Base-by-base conservation (phyloP, 2,113 vertebrate genomes). In the Apaloderma vittatum region DNA sequence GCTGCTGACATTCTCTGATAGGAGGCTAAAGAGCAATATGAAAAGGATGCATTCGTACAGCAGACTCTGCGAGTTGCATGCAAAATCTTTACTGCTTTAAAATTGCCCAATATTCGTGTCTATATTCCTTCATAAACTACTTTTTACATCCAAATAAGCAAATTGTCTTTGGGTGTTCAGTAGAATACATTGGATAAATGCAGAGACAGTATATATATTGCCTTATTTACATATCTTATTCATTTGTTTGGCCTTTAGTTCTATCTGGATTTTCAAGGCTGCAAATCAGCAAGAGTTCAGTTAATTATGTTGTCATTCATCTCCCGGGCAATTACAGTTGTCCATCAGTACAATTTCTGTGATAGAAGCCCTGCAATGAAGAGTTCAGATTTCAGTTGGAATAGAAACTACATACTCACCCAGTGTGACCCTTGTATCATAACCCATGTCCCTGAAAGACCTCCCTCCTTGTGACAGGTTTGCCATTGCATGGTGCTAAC, bases 161-260 rank as follows among this genome's bases (percentile, higher is more conserved):
- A 92, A 62, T 15, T 94, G 72, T 37, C 34, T 86, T 58, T 63
- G 27, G 5, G 14, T 78, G 34, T 63, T 49, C 45, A 52, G 30
- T 48, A 58, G 55, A 51, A 72, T 70, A 57, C 43, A 49, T 24
- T 52, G 30, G 36, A 94, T 83, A 83, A 70, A 58, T 61, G 77
- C 34, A 62, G 85, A 70, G 59, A 15, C 71, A 40, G 40, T 7
- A 0, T 70, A 11, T 32, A 43, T 51, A 15, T 79, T 83, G 43
- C 43, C 32, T 88, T 90, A 92, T 92, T 84, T 93, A 65, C 6
- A 3, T 48, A 68, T 71, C 48, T 74, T 74, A 48, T 19, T 92
- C 23, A 32, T 88, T 88, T 74, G 48, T 88, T 95, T 94, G 73
- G 73, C 90, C 65, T 93, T 88, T n/a, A 91, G 65, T 65, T 93